Percentiles rank a stretch among this genome's conserved stretches.
These are phyloP conservation scores for Aricia artaxerxes DNA, from an alignment of 2,888 invertebrate genomes.

Conservation along the genomic window DNA sequence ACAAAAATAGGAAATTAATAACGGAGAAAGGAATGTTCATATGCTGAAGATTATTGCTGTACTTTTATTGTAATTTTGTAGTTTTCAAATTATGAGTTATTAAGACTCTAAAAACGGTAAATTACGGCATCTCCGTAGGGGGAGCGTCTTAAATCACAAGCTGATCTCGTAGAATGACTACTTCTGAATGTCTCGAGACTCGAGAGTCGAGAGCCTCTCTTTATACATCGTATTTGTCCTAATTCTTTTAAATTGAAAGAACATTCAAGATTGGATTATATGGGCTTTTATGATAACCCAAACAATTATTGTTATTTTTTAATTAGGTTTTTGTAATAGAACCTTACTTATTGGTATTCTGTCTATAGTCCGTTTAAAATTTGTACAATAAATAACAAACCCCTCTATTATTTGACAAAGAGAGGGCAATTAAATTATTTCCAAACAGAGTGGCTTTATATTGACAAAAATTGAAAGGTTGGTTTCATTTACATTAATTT, in stretches of 20 bases:
- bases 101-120: too few species aligned
- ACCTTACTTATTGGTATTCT: conserved; percentile 7
- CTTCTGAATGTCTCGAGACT: too few species aligned
- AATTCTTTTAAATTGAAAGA: not conserved
- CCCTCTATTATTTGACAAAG: not conserved
- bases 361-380: not conserved
- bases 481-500: not conserved
- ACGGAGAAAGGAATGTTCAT: too few species aligned
- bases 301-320: not conserved
- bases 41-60: too few species aligned
- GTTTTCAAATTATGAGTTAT: too few species aligned
- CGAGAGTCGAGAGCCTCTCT: too few species aligned
- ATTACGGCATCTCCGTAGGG: too few species aligned
- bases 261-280: not conserved
- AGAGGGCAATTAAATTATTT: not conserved
- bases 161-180: too few species aligned
- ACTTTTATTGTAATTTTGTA: too few species aligned
- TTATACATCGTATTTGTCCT: too few species aligned
- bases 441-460: not conserved
- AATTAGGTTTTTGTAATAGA: not conserved
- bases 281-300: not conserved
- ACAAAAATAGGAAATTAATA: too few species aligned
- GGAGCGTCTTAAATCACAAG: too few species aligned
- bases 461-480: not conserved
- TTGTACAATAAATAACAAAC: not conserved